Percentiles rank a stretch among this genome's conserved stretches.
phyloP scores from a whole-genome alignment of 1,140 invertebrate genomes.

The Zaprionus capensis region DNA sequence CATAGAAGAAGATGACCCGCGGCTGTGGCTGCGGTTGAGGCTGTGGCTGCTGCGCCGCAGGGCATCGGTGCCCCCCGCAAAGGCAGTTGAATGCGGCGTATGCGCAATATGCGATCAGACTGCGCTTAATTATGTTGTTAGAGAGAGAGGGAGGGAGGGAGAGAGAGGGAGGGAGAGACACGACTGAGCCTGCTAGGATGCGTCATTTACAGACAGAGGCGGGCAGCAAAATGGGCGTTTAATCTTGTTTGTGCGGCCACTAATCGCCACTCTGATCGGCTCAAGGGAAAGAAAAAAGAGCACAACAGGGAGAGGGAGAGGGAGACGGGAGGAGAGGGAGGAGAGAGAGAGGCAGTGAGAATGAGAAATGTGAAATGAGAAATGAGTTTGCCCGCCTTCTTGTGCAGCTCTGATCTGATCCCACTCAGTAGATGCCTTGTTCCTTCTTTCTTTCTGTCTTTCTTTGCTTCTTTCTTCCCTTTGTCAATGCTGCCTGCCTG shows the following conservation, averaged over 20 bases:
- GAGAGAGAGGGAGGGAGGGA: conserved; percentile 1
- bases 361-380: conserved; percentile 14
- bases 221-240: conserved; percentile 38
- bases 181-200: conserved; percentile 16
- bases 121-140: conserved; percentile 66
- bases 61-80: conserved; percentile 15
- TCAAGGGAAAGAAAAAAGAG: conserved; percentile 13
- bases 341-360: not conserved
- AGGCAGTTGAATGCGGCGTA: conserved; percentile 40
- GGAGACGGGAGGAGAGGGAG: not conserved
- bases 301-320: not conserved
- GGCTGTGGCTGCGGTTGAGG: not conserved
- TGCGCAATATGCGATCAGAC: conserved; percentile 36
- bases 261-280: conserved; percentile 48
- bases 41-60: conserved; percentile 22
- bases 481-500: not conserved
- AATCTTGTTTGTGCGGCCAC: conserved; percentile 52
- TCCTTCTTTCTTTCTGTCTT: not conserved
- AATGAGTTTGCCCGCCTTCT: conserved; percentile 36
- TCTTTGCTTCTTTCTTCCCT: not conserved
- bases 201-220: conserved; percentile 43
- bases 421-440: not conserved
- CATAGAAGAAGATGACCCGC: not conserved
- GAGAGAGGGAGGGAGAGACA: not conserved
- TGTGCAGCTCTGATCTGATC: not conserved